Base-by-base conservation (phyloP, 2,113 vertebrate genomes). In the Lepisosteus osseus region DNA sequence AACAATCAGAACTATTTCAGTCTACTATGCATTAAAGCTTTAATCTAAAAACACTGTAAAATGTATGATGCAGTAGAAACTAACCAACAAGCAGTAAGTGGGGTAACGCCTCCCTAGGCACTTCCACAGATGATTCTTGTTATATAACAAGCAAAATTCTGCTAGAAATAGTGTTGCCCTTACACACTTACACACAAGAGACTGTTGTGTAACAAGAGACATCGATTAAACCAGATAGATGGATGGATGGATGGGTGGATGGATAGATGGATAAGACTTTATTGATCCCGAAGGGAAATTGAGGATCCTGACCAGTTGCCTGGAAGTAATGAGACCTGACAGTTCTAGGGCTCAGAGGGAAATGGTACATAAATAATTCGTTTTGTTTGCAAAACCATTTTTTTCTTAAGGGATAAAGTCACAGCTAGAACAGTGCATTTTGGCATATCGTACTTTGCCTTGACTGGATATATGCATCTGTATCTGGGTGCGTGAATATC, bases 341-440 rank as follows among this genome's bases (percentile, higher is more conserved):
- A 72, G 61, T 67, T 80, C 54, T 72, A 65, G 45, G 57, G 67
- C 47, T 75, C 63, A 13, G 17, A 15, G 67, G 65, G 76, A 71
- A 78, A 66, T 64, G 69, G 72, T 78, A 61, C 61, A 77, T 81
- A 76, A 79, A 77, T 78, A 78, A 78, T 67, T 76, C 67, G 55
- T 43, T 45, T 43, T 61, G 41, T 67, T 57, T 69, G 70, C 61
- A 47, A 62, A n/a, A 65, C 70, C 55, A 65, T 1, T 43, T 61
- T 14, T 45, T 55, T 2, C 42, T 70, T 56, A 45, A 63, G 62
- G 47, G 62, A 67, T 65, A 59, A 12, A 12, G 44, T 70, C 68
- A 78, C 74, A 76, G 76, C 74, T 80, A 74, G 71, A 70, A 47
- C 0, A 8, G 57, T 72, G 29, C 65, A 13, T 64, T 56, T 63